phyloP scores from a whole-genome alignment of 1,140 invertebrate genomes.

The Nilaparvata lugens region DNA sequence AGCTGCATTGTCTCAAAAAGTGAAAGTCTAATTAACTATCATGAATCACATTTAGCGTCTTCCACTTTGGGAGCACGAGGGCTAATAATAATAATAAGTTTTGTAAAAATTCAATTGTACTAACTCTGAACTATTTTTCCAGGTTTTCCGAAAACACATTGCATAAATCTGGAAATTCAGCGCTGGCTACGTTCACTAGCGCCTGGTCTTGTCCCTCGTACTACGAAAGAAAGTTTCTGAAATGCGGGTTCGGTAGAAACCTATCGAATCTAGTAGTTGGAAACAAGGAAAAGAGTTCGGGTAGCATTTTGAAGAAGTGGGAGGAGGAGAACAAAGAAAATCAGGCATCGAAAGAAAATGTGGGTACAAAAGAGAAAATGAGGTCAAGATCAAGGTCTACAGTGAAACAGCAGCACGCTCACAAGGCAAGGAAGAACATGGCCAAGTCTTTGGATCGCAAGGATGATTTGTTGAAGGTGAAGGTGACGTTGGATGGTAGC shows the following conservation, averaged over 20 bases:
- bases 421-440: conserved; percentile 14
- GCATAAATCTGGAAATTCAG: no score
- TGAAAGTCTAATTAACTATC: no score
- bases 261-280: conserved; percentile 14
- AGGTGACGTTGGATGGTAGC: neutral
- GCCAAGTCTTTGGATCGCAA: conserved; percentile 23
- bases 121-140: no score
- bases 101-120: no score
- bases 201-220: neutral
- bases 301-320: conserved; percentile 10
- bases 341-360: conserved; percentile 10
- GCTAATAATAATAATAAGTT: no score
- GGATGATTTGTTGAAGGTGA: conserved; percentile 7
- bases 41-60: no score
- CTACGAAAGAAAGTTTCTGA: conserved; percentile 15
- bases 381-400: conserved; percentile 19
- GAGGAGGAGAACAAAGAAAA: conserved; percentile 23
- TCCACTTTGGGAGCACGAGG: no score
- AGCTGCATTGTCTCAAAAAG: no score
- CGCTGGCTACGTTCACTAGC: no score
- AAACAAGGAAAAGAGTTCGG: conserved; percentile 16
- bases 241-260: conserved; percentile 14
- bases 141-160: no score
- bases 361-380: conserved; percentile 18
- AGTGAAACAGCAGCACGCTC: conserved; percentile 18